Evolutionary conservation across 2,888 invertebrate genomes (phyloP).

Genomic region (Acleris emargana): DNA sequence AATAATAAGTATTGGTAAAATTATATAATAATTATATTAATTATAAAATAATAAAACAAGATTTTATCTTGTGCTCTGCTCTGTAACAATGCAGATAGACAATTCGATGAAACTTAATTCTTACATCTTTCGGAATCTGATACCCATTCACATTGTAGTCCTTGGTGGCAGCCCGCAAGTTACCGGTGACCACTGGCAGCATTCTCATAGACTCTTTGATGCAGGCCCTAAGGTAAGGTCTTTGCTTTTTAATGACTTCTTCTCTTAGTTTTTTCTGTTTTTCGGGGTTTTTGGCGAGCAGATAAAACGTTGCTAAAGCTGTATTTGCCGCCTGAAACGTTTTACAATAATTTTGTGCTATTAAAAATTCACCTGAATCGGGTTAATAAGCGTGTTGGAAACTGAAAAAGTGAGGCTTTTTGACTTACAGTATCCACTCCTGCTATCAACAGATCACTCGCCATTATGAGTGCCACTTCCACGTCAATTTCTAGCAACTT

Average conservation of each 20-base stretch:
- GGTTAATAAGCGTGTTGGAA: background rate
- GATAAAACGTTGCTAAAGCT: conserved; percentile 81
- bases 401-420: too few relatives aligned
- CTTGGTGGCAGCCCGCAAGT: conserved; percentile 75
- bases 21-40: too few relatives aligned
- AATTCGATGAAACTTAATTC: conserved; percentile 35
- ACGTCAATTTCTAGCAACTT: conserved; percentile 84
- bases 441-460: conserved; percentile 86
- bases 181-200: conserved; percentile 84
- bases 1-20: too few relatives aligned
- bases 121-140: conserved; percentile 84
- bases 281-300: conserved; percentile 84
- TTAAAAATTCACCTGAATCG: background rate
- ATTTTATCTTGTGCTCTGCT: too few relatives aligned
- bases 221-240: conserved; percentile 87
- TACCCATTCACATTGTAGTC: conserved; percentile 86
- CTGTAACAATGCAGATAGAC: background rate
- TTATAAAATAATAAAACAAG: too few relatives aligned
- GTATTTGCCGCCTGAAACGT: conserved; percentile 81
- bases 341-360: background rate
- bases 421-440: conserved; percentile 86
- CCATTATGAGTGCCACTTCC: conserved; percentile 85
- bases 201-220: conserved; percentile 88
- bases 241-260: conserved; percentile 71
- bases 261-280: conserved; percentile 85